Evolutionary conservation across 2,888 invertebrate species (phyloP), one percentile per base, ranked within the genome.

Genomic region (Rosalia funebris): DNA sequence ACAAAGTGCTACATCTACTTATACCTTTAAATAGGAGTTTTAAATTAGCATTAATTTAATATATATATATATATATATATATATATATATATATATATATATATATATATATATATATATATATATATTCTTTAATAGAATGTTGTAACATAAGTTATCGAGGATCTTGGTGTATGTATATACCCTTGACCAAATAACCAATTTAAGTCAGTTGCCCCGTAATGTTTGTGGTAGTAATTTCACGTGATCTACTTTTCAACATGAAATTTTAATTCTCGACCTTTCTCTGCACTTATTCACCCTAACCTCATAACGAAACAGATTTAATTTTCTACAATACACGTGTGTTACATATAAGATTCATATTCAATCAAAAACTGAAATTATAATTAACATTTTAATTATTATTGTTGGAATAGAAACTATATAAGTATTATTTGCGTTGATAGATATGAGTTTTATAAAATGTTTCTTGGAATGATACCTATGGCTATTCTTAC

Each of bases 201-300:
- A 25, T 25, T 65, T 59, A 62, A 48, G 65, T 65, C 64, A 65
- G 50, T 54, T 36, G 11, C 31, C 37, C 14, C 39, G 31, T 25
- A 7, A 25, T 25, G 48, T 48, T 48, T 50, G 34, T 45, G 17
- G 53, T 25, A 25, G 34, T 53, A 34, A 45, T 50, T 55, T 63
- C 61, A 34, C 15, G 57, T 65, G 47, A 52, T 53, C 67, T 46
- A 65, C 55, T 56, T 62, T 54, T 34, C 20, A 37, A 11, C n/a
- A 59, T 71, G 57, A 67, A 71, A 68, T 47, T 56, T 71, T 71
- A 64, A 71, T 65, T 9, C 10, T 11, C 58, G 60, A 69, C 70
- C 69, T 71, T 70, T 67, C 31, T 44, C 11, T 52, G 3, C 46
- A 12, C 16, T 61, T 42, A 14, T 42, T 50, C 56, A 25, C 31